A percentile compares a stretch with the other conserved stretches of the same genome.
Evolutionary conservation across 2,113 vertebrate species (phyloP).

Genomic region (Sapayoa aenigma): DNA sequence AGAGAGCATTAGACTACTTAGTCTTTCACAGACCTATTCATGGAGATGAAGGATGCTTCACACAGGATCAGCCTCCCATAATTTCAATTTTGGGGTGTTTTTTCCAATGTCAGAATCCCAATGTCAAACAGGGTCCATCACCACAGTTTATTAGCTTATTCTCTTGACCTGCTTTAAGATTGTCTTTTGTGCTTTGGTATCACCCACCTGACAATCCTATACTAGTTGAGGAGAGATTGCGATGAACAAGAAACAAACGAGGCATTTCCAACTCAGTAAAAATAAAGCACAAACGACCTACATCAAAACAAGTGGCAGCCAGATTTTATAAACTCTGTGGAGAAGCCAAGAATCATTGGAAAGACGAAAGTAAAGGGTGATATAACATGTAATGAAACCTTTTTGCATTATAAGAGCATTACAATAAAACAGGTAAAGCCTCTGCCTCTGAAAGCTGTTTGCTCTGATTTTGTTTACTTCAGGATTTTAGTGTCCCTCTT

Average conservation of each 20-base stretch:
- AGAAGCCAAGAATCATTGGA: not conserved
- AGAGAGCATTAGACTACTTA: not conserved
- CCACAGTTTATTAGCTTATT: not conserved
- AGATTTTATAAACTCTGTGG: not conserved
- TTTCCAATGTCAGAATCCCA: not conserved
- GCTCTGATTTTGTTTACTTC: not conserved
- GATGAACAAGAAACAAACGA: not conserved
- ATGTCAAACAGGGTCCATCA: not conserved
- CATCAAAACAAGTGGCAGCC: not conserved
- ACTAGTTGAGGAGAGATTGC: not conserved
- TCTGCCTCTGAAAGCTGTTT: not conserved
- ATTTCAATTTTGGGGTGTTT: not conserved
- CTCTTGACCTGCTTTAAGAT: not conserved
- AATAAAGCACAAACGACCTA: not conserved
- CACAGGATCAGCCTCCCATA: not conserved
- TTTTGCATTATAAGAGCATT: not conserved
- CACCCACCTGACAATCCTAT: not conserved
- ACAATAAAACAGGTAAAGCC: not conserved
- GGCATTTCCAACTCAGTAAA: not conserved
- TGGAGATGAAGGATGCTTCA: not conserved
- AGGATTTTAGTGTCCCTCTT: not conserved
- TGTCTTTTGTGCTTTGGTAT: not conserved
- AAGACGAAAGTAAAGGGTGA: not conserved
- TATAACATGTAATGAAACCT: not conserved
- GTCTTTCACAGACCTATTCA: not conserved